These are phyloP conservation scores for Lonchura striata DNA, from an alignment of 2,113 vertebrate genomes.

Conservation along the genomic window DNA sequence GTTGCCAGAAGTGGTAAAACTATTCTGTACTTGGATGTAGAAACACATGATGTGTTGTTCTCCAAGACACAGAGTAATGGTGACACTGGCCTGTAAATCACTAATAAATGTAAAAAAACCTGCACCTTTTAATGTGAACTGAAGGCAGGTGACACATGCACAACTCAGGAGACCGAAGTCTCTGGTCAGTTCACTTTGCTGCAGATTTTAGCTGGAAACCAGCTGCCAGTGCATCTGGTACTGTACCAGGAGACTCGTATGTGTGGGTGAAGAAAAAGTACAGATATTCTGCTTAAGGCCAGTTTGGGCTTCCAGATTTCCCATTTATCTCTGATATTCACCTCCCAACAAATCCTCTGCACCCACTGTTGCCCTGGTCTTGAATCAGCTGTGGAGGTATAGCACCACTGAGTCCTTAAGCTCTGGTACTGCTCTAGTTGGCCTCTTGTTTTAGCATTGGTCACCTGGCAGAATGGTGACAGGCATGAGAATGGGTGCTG, in stretches of 20 bases:
- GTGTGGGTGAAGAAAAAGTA: background rate
- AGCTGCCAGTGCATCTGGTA: background rate
- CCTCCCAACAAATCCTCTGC: background rate
- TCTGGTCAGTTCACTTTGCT: background rate
- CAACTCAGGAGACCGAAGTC: background rate
- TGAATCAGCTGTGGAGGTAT: background rate
- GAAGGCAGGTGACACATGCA: background rate
- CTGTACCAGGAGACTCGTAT: fast-evolving
- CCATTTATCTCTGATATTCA: background rate
- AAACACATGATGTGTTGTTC: background rate
- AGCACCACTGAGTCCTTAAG: background rate
- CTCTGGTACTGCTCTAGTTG: background rate
- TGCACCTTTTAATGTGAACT: background rate
- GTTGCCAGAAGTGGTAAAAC: background rate
- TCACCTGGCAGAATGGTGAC: background rate
- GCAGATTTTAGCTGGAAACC: background rate
- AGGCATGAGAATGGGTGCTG: background rate
- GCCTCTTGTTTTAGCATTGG: background rate
- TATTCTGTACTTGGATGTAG: background rate
- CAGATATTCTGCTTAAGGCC: background rate
- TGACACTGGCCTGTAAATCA: background rate
- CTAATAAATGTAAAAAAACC: background rate
- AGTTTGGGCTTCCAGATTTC: background rate
- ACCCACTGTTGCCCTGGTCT: background rate
- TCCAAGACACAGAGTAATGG: background rate